phyloP scores from a whole-genome alignment of 2,888 invertebrate species.

The Cristatella mucedo region DNA sequence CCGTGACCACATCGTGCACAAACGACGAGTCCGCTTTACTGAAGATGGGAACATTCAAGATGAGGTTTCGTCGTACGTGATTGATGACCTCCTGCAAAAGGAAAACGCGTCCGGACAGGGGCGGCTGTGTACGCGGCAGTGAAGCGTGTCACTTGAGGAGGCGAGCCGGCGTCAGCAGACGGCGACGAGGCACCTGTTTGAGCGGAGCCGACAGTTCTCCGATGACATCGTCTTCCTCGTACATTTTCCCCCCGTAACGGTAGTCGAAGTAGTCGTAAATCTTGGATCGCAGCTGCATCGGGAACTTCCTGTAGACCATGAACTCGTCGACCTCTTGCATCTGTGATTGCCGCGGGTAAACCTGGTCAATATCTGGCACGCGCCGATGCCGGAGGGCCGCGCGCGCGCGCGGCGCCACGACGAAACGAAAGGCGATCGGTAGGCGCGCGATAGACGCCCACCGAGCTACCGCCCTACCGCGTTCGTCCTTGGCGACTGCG shows the following conservation, averaged over 20 bases:
- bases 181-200: conserved; percentile 69
- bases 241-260: conserved; percentile 97
- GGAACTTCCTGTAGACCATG: conserved; percentile 92
- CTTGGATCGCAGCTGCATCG: conserved; percentile 81
- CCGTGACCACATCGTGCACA: conserved; percentile 93
- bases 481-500: no score
- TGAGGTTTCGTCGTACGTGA: conserved; percentile 92
- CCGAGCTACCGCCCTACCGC: no score
- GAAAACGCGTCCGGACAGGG: no score
- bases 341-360: no score
- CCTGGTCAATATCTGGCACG: no score
- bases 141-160: no score
- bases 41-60: conserved; percentile 95
- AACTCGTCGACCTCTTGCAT: conserved; percentile 99
- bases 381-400: no score
- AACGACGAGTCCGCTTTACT: conserved; percentile 93
- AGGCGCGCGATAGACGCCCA: no score
- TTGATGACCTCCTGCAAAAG: conserved; percentile 79
- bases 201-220: conserved; percentile 91
- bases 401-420: no score
- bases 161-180: no score
- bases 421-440: no score
- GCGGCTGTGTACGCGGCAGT: no score
- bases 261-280: conserved; percentile 98
- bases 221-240: conserved; percentile 90